Evolutionary conservation across 1,140 invertebrate genomes (phyloP), one percentile per base, ranked within the genome.

Genomic region (Oncopodura yosiiana): DNA sequence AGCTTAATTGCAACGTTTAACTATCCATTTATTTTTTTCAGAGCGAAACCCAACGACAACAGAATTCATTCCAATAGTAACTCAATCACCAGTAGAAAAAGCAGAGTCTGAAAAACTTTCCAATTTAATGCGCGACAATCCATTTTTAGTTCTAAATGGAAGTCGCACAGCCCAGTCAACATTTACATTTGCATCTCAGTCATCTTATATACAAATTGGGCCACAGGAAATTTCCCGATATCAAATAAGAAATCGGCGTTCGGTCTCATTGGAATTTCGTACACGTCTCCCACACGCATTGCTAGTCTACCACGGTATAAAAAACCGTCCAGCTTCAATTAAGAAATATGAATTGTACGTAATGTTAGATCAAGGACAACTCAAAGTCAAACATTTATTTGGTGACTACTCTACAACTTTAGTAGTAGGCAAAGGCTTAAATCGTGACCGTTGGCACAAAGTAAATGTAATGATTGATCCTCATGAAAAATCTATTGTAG

Each of bases 331-430:
- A 23, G 78, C 81, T 53, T 79, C 81, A 45, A 76, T 82, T 69
- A 75, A 78, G 53, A 86, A 86, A 11, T 88, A 90, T 66, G 87
- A 87, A 50, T 73, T 90, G 19, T 90, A 91, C 70, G 83, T 91
- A 30, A 89, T 88, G 63, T 83, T 91, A 23, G 85, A 89, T 67
- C 88, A 89, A 68, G 87, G 87, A 23, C 84, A 88, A 69, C 69
- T 90, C 12, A 88, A 89, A 74, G 83, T 90, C 42, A 86, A 90
- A n/a, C 86, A 89, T 68, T 84, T 89, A 18, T 88, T 87, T 70
- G 85, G 85, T 2, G 86, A 88, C 69, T 80, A 84, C 68, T 81
- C 84, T 41, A 87, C 86, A 5, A 87, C 84, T 53, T 57, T 89
- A 34, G 87, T 83, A 3, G 84, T 91, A n/a, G 87, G 87, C 30